These are phyloP conservation scores for Myanophis thanlyinensis DNA, from an alignment of 2,113 vertebrate species.

Conservation along the genomic window DNA sequence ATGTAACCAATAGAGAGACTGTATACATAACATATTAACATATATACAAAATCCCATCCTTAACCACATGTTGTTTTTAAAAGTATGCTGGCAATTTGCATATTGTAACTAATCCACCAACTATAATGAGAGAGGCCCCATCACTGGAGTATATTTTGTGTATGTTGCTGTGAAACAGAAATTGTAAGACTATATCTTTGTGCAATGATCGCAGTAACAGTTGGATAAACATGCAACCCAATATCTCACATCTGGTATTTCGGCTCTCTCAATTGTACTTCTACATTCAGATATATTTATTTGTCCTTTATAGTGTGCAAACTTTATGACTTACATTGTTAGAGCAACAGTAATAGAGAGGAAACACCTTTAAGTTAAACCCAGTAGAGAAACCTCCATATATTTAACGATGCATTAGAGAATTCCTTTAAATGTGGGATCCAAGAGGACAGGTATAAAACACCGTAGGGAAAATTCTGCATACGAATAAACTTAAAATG, in stretches of 20 bases:
- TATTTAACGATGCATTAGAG: background rate
- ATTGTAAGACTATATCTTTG: conserved; percentile 51
- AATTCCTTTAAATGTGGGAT: background rate
- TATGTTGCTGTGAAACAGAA: conserved; percentile 62
- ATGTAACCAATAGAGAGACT: background rate
- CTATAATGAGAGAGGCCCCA: conserved; percentile 57
- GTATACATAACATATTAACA: background rate
- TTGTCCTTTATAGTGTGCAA: conserved; percentile 59
- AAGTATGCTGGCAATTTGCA: conserved; percentile 48
- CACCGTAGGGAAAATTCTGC: background rate
- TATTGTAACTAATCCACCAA: conserved; percentile 53
- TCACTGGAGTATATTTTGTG: conserved; percentile 31
- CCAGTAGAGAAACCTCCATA: conserved; percentile 40
- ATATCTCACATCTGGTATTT: conserved; percentile 75
- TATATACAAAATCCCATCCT: background rate
- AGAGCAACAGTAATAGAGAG: conserved; percentile 51
- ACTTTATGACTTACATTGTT: conserved; percentile 67
- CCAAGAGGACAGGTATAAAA: background rate
- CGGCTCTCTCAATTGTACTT: conserved; percentile 58
- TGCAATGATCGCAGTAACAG: conserved; percentile 64
- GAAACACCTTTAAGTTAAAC: conserved; percentile 65
- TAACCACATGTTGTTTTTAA: conserved; percentile 26
- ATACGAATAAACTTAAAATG: conserved; percentile 44
- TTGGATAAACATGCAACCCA: conserved; percentile 78
- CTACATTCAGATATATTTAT: conserved; percentile 55